Percentiles rank a stretch among this genome's conserved stretches.
These are phyloP conservation scores for Pristionchus maxplancki DNA, from an alignment of 2,888 invertebrate species.

Conservation along the genomic window DNA sequence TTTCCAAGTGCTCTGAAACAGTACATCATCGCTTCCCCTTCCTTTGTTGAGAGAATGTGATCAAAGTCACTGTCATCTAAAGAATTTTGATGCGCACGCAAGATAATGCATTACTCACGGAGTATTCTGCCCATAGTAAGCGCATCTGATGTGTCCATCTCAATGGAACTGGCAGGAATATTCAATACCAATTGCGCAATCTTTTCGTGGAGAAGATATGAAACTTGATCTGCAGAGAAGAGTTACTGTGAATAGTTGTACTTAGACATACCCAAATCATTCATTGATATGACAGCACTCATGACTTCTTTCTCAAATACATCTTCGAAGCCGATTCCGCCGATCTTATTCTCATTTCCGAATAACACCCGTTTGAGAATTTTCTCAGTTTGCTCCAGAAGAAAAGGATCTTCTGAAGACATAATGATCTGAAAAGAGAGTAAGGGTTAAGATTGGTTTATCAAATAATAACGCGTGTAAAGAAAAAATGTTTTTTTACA, in stretches of 20 bases:
- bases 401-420: constrained; percentile 47
- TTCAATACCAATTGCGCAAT: not conserved
- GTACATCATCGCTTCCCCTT: constrained; percentile 28
- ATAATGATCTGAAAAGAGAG: constrained; percentile 22
- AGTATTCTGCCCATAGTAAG: constrained; percentile 19
- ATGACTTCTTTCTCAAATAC: constrained; percentile 29
- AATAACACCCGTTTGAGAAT: constrained; percentile 42
- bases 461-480: not conserved
- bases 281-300: not conserved
- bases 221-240: not conserved
- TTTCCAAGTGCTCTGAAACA: not conserved
- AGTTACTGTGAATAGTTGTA: not conserved
- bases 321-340: not conserved
- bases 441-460: not conserved
- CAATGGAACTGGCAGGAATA: not conserved
- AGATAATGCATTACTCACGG: not conserved
- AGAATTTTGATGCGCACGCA: not conserved
- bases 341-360: not conserved
- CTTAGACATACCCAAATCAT: not conserved
- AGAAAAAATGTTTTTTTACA: not conserved
- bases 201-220: constrained; percentile 31
- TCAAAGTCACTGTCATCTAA: constrained; percentile 30
- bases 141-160: not conserved
- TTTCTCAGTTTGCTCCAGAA: constrained; percentile 12
- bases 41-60: not conserved